Evolutionary conservation across 1,140 invertebrate species (phyloP).

Genomic region (Acromyrmex charruanus): DNA sequence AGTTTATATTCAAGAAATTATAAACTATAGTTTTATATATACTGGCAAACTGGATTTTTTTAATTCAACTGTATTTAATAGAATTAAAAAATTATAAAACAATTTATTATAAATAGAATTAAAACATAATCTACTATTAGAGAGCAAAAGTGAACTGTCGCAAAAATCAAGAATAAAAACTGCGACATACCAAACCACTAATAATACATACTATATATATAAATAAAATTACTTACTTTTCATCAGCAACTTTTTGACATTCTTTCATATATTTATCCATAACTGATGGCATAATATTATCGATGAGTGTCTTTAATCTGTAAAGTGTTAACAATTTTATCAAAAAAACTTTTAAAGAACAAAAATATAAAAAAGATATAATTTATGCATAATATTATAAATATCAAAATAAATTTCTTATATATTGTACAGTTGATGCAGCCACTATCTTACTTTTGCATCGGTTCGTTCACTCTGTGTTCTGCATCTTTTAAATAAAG

Average conservation of each 20-base stretch:
- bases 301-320: slow-evolving; percentile 87
- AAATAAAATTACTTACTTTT: slow-evolving; percentile 86
- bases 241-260: slow-evolving; percentile 86
- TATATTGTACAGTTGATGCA: not conserved
- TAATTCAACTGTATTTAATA: slow-evolving; percentile 23
- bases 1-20: slow-evolving; percentile 72
- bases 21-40: slow-evolving; percentile 43
- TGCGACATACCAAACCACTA: not conserved
- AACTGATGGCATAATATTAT: slow-evolving; percentile 87
- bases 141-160: not conserved
- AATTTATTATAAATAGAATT: slow-evolving; percentile 17
- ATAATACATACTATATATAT: not conserved
- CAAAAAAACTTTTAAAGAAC: slow-evolving; percentile 32
- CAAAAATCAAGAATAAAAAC: slow-evolving; percentile 37
- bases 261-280: slow-evolving; percentile 88
- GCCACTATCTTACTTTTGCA: slow-evolving; percentile 80
- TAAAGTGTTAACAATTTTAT: slow-evolving; percentile 38
- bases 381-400: slow-evolving; percentile 11
- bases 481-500: slow-evolving; percentile 88
- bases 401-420: slow-evolving; percentile 32
- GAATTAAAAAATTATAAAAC: slow-evolving; percentile 4
- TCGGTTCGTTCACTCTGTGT: slow-evolving; percentile 87
- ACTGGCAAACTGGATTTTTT: slow-evolving; percentile 41
- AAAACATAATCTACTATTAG: slow-evolving; percentile 13
- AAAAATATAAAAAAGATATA: not conserved